These are phyloP conservation scores for Rhodinocichla rosea DNA, from an alignment of 2,113 vertebrate species.

Conservation along the genomic window DNA sequence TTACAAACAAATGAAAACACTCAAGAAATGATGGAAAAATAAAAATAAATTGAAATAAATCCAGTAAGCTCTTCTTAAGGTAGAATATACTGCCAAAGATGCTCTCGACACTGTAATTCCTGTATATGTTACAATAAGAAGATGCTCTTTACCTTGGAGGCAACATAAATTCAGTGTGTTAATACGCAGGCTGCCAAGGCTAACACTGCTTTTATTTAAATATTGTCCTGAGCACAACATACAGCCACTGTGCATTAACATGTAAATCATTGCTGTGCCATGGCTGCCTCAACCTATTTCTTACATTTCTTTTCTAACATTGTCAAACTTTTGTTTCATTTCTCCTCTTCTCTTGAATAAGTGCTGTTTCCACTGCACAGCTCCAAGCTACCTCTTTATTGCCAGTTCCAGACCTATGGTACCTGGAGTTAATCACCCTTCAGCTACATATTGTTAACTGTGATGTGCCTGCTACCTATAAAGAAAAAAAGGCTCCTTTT, in stretches of 20 bases:
- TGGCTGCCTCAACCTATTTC: conserved; percentile 40
- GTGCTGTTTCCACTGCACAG: conserved; percentile 49
- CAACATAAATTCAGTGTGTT: conserved; percentile 50
- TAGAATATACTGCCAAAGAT: conserved; percentile 1
- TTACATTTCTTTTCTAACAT: conserved; percentile 11
- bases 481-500: conserved; percentile 35
- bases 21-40: not conserved
- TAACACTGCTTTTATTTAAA: conserved; percentile 56
- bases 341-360: conserved; percentile 44
- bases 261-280: conserved; percentile 39
- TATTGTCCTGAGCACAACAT: conserved; percentile 31
- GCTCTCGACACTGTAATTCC: not conserved
- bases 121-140: conserved; percentile 29
- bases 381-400: conserved; percentile 65
- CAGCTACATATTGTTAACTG: conserved; percentile 62
- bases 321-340: conserved; percentile 65
- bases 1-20: not conserved
- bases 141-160: conserved; percentile 53
- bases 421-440: conserved; percentile 65
- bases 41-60: not conserved
- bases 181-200: conserved; percentile 30
- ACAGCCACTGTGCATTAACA: not conserved
- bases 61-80: not conserved
- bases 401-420: conserved; percentile 49
- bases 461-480: conserved; percentile 52